Base-by-base conservation (phyloP, 2,797 vertebrate genomes). In the Falco peregrinus region DNA sequence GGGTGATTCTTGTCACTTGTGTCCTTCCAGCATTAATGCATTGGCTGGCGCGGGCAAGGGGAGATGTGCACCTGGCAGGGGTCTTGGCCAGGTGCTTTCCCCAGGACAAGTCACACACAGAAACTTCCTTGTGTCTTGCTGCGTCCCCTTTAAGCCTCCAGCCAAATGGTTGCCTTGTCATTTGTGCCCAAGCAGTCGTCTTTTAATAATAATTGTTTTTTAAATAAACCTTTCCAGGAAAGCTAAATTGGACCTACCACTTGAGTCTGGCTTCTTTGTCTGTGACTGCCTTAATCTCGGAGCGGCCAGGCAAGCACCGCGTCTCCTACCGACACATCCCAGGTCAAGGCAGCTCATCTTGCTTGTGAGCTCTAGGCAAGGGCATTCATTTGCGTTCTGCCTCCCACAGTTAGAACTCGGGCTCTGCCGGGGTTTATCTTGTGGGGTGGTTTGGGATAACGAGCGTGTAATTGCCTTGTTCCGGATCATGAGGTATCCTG, bases 191-290 rank as follows among this genome's bases (percentile, higher is more conserved):
- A 75, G 51, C 64, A 65, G 54, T 37, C 64, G 61, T 51, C 63
- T 96, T 80, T 91, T 94, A 80, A 69, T 81, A 67, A 61, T 39
- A 39, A 68, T 35, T 65, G 11, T 19, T 84, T 85, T 95, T 80
- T 51, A 71, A 91, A 95, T 95, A 96, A 96, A 96, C 65, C 31
- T 47, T 89, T 89, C 48, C 47, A 86, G n/a, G 31, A 63, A 84
- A 89, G 76, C 51, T 65, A 74, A 8, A 69, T 51, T 33, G n/a
- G 79, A 86, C 31, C 71, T 33, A 11, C 53, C 0, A 0, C 57
- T 84, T 77, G 78, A 87, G 78, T 85, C 37, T 94, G 90, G 22
- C 69, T 85, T 77, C 85, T 95, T 87, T 94, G 39, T 89, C n/a
- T 45, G 60, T 41, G 53, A 18, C 39, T 81, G 84, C 69, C 69